Conservation (phyloP, 2,113 vertebrate genomes). For the Melanocharis versteri region DNA sequence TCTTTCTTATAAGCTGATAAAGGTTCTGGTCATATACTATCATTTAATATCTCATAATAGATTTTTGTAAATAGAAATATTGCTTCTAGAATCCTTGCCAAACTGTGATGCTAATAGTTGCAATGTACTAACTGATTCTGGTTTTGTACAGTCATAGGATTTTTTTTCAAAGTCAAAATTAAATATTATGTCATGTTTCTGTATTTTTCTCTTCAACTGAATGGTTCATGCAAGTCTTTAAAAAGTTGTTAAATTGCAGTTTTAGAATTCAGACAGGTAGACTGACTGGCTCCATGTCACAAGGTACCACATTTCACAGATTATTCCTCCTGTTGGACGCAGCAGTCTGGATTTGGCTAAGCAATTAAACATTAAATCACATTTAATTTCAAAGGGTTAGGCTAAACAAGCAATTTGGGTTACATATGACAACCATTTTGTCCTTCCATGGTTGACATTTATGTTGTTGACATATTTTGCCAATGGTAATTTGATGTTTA, state of each 20-base stretch:
- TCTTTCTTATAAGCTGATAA: neutral
- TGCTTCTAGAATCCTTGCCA: neutral
- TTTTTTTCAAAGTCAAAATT: neutral
- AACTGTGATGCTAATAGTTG: neutral
- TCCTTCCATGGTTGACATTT: neutral
- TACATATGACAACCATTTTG: neutral
- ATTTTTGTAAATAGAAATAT: neutral
- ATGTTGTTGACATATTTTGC: neutral
- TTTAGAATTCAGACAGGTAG: neutral
- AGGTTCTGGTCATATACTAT: neutral
- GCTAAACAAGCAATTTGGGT: neutral
- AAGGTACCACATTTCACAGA: neutral
- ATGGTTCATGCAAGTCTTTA: neutral
- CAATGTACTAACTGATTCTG: neutral
- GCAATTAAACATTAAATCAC: conserved; percentile 3
- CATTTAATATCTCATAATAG: neutral
- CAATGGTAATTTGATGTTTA: neutral
- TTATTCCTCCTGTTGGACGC: neutral
- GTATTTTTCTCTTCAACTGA: neutral
- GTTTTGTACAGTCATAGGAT: neutral
- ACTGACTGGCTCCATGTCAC: neutral
- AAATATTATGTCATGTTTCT: neutral
- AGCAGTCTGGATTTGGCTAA: neutral
- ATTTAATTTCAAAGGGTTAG: neutral
- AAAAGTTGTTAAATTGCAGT: neutral